Conservation (phyloP, 23 tunicate species). For the Halocynthia roretzi region DNA sequence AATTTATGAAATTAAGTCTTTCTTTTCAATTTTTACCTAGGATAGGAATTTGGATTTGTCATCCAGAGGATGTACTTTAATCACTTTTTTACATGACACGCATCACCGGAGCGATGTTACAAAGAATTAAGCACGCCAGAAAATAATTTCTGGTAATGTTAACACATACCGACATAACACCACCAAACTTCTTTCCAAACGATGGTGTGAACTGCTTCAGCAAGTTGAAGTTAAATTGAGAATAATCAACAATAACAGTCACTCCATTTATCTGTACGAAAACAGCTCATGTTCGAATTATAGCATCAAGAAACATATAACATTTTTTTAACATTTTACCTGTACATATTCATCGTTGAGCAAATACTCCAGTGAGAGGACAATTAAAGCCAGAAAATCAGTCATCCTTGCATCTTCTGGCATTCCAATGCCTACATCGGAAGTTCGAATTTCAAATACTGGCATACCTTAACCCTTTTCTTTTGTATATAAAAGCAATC, state of each 20-base stretch:
- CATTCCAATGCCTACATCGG: conserved; percentile 1
- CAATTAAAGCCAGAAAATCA: conserved; percentile 41
- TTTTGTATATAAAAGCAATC: neutral
- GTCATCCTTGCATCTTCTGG: conserved; percentile 33
- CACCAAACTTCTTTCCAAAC: conserved; percentile 43
- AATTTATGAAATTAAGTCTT: neutral
- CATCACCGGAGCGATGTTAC: too few relatives aligned
- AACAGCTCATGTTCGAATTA: neutral
- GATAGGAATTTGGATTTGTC: neutral
- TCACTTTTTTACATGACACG: too few relatives aligned
- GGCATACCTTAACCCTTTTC: too few relatives aligned
- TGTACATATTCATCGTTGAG: conserved; percentile 42
- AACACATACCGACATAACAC: conserved; percentile 26
- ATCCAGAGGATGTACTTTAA: too few relatives aligned
- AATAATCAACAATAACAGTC: conserved; percentile 62
- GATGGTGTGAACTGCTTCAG: conserved; percentile 69
- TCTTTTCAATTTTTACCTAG: neutral
- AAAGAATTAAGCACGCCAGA: too few relatives aligned
- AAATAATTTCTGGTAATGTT: neutral
- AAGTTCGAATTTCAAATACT: too few relatives aligned
- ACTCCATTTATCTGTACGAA: conserved; percentile 61
- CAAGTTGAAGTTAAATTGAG: conserved; percentile 27
- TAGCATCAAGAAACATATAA: neutral
- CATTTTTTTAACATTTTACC: neutral
- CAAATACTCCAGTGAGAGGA: conserved; percentile 25